A percentile compares a stretch with the other conserved stretches of the same genome.
Conservation (phyloP, 1,140 invertebrate species). For the Polyergus mexicanus region DNA sequence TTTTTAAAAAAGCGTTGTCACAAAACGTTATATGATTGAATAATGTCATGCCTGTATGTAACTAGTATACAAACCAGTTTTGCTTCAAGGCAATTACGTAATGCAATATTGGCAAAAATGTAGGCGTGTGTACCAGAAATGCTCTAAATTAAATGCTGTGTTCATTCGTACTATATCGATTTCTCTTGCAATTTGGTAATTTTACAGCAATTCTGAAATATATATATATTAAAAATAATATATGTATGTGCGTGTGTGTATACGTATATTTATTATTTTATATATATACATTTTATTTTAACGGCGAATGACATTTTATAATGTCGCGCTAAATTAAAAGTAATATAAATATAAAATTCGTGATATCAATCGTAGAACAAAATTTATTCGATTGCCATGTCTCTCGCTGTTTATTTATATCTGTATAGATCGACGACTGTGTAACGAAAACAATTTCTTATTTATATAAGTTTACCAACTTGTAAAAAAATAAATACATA, state of each 20-base stretch:
- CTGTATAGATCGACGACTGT: background rate
- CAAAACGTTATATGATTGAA: background rate
- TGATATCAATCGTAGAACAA: background rate
- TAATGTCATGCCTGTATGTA: background rate
- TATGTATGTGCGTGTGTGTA: no score
- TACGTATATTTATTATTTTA: no score
- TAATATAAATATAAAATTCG: conserved; percentile 1
- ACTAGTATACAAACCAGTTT: conserved; percentile 20
- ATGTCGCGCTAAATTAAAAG: background rate
- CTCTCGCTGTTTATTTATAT: conserved; percentile 7
- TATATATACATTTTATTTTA: background rate
- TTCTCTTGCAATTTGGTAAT: background rate
- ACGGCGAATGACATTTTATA: background rate
- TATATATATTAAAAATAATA: background rate
- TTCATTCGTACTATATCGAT: conserved; percentile 9
- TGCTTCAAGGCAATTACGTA: conserved; percentile 23
- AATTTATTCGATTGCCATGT: background rate
- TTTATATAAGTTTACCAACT: background rate
- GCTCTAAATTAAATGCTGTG: conserved; percentile 9
- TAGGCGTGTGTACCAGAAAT: conserved; percentile 53
- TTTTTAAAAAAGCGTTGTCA: background rate
- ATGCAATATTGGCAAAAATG: conserved; percentile 26
- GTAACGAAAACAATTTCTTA: background rate
- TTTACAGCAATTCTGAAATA: background rate
- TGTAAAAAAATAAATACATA: background rate